Conservation (phyloP, 1,140 invertebrate species). For the Pseudomyrmex cubaensis region DNA sequence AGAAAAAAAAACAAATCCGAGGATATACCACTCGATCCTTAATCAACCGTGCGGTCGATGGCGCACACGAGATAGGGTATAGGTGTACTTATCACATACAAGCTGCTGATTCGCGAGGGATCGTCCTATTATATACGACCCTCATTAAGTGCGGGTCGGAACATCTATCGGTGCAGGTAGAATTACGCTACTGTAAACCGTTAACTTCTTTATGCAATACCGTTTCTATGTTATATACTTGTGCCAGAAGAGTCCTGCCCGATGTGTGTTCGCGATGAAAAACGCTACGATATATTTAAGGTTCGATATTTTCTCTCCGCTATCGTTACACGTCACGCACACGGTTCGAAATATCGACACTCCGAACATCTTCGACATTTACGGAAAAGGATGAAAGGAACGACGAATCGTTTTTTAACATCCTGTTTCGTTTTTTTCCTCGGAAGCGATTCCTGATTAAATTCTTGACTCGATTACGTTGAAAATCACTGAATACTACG, state of each 20-base stretch:
- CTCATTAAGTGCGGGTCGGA: conserved; percentile 45
- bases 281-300: not conserved
- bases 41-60: conserved; percentile 23
- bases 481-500: conserved; percentile 15
- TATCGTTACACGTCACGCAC: conserved; percentile 7
- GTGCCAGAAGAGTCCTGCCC: not conserved
- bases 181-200: conserved; percentile 56
- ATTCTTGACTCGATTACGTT: conserved; percentile 37
- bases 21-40: conserved; percentile 1
- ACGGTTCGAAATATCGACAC: conserved; percentile 6
- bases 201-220: conserved; percentile 56
- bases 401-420: not conserved
- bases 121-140: conserved; percentile 49
- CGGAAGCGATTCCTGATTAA: conserved; percentile 17
- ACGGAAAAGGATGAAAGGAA: not conserved
- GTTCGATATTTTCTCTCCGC: not conserved
- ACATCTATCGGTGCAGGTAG: conserved; percentile 48
- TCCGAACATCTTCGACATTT: conserved; percentile 1
- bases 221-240: conserved; percentile 28
- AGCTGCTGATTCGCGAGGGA: conserved; percentile 47
- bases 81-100: conserved; percentile 42
- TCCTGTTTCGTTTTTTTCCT: conserved; percentile 8
- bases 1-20: not conserved
- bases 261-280: not conserved
- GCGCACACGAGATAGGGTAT: not conserved